These are phyloP conservation scores for Haemorhous mexicanus DNA, from an alignment of 2,113 vertebrate species.

Conservation along the genomic window DNA sequence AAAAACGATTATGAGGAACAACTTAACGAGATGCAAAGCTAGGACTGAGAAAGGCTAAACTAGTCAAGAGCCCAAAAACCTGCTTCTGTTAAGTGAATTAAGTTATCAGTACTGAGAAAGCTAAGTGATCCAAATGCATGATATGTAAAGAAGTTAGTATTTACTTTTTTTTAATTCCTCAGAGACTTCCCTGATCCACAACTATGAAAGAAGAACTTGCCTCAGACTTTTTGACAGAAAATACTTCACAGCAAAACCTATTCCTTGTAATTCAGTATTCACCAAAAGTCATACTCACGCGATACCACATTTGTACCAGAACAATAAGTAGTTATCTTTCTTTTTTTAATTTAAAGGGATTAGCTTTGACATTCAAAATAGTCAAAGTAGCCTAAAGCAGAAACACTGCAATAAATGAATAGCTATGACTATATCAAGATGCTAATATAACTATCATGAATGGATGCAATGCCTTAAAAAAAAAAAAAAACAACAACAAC, in stretches of 20 bases:
- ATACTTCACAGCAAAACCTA: neutral
- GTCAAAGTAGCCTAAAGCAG: neutral
- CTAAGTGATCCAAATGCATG: neutral
- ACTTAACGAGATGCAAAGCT: neutral
- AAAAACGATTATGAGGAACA: slow-evolving; percentile 17
- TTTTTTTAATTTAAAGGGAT: neutral
- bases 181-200: neutral
- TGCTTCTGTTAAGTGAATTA: slow-evolving; percentile 11
- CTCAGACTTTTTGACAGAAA: neutral
- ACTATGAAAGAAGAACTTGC: neutral
- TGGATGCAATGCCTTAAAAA: neutral
- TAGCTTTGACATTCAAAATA: neutral
- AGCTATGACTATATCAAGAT: neutral
- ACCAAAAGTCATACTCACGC: neutral
- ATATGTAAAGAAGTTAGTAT: neutral
- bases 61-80: neutral
- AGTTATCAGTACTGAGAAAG: neutral
- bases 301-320: neutral
- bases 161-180: neutral
- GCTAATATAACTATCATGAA: neutral
- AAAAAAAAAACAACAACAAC: too few species aligned
- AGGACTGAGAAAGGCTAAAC: neutral
- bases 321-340: neutral
- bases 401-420: neutral
- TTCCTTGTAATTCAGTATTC: neutral